Base-by-base conservation (phyloP, 2,797 vertebrate genomes). In the Strix occidentalis region DNA sequence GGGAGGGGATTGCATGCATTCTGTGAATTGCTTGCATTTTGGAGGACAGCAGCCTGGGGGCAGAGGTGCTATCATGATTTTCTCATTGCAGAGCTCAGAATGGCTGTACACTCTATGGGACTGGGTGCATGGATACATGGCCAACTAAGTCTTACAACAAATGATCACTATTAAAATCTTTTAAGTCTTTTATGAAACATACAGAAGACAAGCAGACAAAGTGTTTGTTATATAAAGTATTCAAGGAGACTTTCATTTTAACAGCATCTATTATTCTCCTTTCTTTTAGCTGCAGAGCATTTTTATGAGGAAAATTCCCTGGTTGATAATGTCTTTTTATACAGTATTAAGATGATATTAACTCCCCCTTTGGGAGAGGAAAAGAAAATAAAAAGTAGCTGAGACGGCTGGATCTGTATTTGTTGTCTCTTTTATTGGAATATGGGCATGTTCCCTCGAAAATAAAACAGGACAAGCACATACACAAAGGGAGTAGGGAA, bases 241-340 rank as follows among this genome's bases (percentile, higher is more conserved):
- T 94, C 88, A 94, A 91, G 93, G 68, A 94, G 89, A 85, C 45
- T 89, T 96, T 93, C 28, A 93, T 94, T 96, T 93, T 85, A 95
- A 71, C 53, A 83, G 75, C 60, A 91, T 89, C 71, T 65, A 80
- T 95, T 94, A 95, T 87, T 85, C 19, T 45, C 37, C 35, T 66
- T 92, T 90, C 78, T 94, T 91, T 91, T 77, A 85, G n/a, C 84
- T 83, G 60, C 64, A 75, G 75, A 93, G 18, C 18, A 71, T 70
- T 95, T 95, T 93, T 92, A 94, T 93, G 64, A 83, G 43, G 33
- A 91, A 91, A 93, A 93, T 85, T 97, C 89, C 95, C 92, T 53
- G 23, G 87, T 2, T 83, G 84, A 91, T 61, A 87, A 25, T 87
- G 89, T 60, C 84, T 94, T 95, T 96, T 96, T 92, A 94, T 90